Conservation (phyloP, 2,888 invertebrate genomes). For the Bombyx huttoni region DNA sequence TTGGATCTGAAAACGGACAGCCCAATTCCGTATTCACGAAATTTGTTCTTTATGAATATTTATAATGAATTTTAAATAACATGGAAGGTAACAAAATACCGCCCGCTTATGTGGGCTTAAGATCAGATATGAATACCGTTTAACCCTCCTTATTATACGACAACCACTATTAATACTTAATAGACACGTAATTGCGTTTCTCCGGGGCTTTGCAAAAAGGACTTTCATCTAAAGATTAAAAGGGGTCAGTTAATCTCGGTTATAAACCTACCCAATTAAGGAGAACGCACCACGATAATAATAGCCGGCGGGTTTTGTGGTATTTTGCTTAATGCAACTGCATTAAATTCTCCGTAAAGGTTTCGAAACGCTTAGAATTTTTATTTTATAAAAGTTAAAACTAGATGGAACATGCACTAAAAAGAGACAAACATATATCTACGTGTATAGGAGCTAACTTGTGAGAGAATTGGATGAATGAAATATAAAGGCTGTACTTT, state of each 20-base stretch:
- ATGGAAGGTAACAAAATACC: background rate
- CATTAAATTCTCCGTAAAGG: conserved; percentile 18
- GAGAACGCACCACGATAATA: conserved; percentile 12
- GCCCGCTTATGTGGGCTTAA: conserved; percentile 9
- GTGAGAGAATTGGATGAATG: too few relatives aligned
- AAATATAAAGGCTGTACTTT: too few relatives aligned
- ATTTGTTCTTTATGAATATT: conserved; percentile 2
- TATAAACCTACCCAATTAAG: conserved; percentile 29
- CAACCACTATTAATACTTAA: conserved; percentile 38
- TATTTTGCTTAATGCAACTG: conserved; percentile 25
- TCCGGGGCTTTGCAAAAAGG: conserved; percentile 18
- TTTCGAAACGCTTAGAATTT: too few relatives aligned
- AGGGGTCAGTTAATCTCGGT: conserved; percentile 26
- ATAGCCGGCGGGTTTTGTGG: too few relatives aligned
- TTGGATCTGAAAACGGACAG: background rate
- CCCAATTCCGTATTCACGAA: background rate
- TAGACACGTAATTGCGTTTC: conserved; percentile 34
- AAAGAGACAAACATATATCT: too few relatives aligned
- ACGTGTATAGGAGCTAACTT: too few relatives aligned
- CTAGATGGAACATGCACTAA: too few relatives aligned
- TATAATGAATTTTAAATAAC: conserved; percentile 4
- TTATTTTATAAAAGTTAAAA: too few relatives aligned
- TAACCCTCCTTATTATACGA: conserved; percentile 30
- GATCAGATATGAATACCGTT: conserved; percentile 25
- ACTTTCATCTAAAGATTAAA: conserved; percentile 29